These are phyloP conservation scores for Alaudala cheleensis DNA, from an alignment of 2,113 vertebrate genomes.

Conservation along the genomic window DNA sequence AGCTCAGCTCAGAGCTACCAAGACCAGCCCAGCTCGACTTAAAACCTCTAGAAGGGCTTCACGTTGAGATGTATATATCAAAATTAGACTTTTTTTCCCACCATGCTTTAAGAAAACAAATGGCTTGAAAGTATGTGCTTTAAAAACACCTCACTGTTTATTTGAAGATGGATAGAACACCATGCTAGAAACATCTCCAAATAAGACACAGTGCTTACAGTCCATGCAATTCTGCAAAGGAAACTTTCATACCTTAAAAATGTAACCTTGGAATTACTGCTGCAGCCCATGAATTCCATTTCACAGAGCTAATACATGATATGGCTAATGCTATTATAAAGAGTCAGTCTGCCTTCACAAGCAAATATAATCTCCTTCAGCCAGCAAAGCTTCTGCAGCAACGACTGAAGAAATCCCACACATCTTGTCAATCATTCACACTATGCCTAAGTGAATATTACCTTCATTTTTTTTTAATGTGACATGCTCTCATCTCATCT, in stretches of 20 bases:
- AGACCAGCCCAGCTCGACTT: not conserved
- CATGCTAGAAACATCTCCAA: not conserved
- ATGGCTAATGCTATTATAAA: slow-evolving; percentile 13
- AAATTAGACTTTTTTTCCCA: not conserved
- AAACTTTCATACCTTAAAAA: not conserved
- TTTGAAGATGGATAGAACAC: not conserved
- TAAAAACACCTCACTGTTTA: not conserved
- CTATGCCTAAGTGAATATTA: not conserved
- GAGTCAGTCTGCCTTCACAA: slow-evolving; percentile 12
- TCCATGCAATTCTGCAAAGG: not conserved
- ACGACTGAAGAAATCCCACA: not conserved
- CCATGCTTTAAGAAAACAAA: not conserved
- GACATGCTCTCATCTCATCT: not conserved
- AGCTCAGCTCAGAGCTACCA: too few species aligned
- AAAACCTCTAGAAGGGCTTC: not conserved
- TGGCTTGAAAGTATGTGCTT: not conserved
- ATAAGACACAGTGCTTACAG: not conserved
- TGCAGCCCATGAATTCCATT: not conserved
- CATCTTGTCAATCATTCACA: not conserved
- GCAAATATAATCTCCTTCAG: slow-evolving; percentile 10
- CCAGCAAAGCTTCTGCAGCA: not conserved
- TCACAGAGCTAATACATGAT: not conserved
- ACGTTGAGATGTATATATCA: not conserved
- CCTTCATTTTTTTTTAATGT: not conserved
- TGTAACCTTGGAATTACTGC: not conserved